Evolutionary conservation across 2,113 vertebrate species (phyloP), one percentile per base, ranked within the genome.

Genomic region (Ctenodactylus gundi): DNA sequence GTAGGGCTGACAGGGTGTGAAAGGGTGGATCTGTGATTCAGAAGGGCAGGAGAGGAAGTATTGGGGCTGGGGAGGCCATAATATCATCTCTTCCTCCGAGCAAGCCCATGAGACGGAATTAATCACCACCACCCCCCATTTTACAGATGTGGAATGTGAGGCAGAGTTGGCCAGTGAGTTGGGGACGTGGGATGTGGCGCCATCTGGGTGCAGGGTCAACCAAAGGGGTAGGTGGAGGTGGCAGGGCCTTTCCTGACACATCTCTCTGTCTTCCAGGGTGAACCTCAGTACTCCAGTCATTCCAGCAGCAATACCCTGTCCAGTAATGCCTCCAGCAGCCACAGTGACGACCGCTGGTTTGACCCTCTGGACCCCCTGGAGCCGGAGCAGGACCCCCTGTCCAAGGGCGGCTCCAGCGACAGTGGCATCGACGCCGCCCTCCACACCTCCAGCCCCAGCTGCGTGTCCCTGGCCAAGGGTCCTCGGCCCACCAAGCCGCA

Each of bases 271-370:
- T 80, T 90, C 36, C 97, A 99, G 99, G 98, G 98, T 0, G 99
- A 99, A 60, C 94, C 98, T 8, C 99, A 98, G 53, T 99, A 99
- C 96, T 99, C 99, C 23, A 99, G 99, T 96, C 99, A 99, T 96
- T 99, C 99, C 97, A 99, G 99, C 98, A 99, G 99, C 90, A 99
- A 99, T 97, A 99, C 99, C 0, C 98, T 99, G 67, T 99, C 99
- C 97, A 99, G 99, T 76, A 99, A 99, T 5, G 98, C 99, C 0
- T 99, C 99, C 98, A 99, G 99, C 97, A 98, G 97, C 97, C 99
- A 99, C 98, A 99, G 99, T 0, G 99, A 99, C 0, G 99, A 99
- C 68, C 98, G 99, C 83, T 99, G 99, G 99, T 99, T 99, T 0
- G 99, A 99, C 36, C 95, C 97, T 0, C 90, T 97, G 0, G 99